Percentiles rank a stretch among this genome's conserved stretches.
These are phyloP conservation scores for Solenopsis fugax DNA, from an alignment of 1,140 invertebrate genomes.

Conservation along the genomic window DNA sequence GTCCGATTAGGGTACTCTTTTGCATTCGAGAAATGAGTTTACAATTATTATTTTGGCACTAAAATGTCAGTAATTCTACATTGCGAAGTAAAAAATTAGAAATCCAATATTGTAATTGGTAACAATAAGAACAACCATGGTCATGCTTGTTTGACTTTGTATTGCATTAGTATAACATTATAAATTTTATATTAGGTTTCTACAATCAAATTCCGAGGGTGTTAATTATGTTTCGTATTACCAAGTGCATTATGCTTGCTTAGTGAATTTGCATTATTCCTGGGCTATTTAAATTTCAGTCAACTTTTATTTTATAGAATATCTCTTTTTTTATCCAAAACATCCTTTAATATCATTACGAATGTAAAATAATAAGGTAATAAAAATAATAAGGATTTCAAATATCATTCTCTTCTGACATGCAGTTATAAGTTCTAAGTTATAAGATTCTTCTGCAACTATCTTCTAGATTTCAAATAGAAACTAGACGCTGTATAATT, in stretches of 20 bases:
- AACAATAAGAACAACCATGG: conserved; percentile 49
- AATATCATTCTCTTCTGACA: not conserved
- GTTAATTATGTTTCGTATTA: too few species aligned
- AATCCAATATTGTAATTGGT: conserved; percentile 33
- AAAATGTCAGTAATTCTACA: conserved; percentile 22
- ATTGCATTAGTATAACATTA: conserved; percentile 59
- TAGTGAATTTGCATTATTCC: not conserved
- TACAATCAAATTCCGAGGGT: too few species aligned
- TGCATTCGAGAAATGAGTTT: not conserved
- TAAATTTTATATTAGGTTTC: too few species aligned
- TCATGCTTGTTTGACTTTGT: conserved; percentile 66
- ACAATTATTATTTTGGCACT: conserved; percentile 2
- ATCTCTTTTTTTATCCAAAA: not conserved
- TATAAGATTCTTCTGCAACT: not conserved
- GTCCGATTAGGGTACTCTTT: not conserved
- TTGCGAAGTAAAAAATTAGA: too few species aligned
- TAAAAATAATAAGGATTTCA: not conserved
- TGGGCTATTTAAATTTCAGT: not conserved
- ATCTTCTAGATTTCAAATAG: conserved; percentile 17
- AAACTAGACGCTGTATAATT: conserved; percentile 26
- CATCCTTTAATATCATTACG: not conserved
- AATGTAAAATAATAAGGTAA: not conserved
- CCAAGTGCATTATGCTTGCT: not conserved
- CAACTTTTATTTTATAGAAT: not conserved
- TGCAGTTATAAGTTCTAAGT: not conserved